phyloP scores from a whole-genome alignment of 2,113 vertebrate species.

The Formicarius rufipectus region DNA sequence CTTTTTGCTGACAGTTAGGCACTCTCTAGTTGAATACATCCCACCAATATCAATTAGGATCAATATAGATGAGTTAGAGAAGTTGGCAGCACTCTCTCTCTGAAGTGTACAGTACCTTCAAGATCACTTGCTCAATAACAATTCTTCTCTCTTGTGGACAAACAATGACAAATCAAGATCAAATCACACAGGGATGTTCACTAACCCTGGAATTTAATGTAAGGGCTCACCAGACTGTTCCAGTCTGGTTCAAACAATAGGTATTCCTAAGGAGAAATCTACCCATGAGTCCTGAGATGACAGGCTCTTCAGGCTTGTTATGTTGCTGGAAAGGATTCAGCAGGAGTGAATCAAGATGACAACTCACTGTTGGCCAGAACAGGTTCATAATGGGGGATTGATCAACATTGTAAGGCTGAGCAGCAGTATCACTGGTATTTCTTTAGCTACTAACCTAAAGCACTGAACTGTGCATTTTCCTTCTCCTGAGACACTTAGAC shows the following conservation, averaged over 20 bases:
- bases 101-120: not conserved
- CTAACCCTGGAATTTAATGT: not conserved
- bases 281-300: not conserved
- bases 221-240: not conserved
- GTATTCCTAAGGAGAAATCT: not conserved
- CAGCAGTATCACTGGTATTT: not conserved
- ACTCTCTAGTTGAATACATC: not conserved
- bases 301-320: not conserved
- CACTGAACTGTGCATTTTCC: not conserved
- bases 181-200: not conserved
- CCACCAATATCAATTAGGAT: not conserved
- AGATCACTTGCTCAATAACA: not conserved
- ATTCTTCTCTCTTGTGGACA: not conserved
- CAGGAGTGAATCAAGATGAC: not conserved
- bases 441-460: not conserved
- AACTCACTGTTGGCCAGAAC: not conserved
- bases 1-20: not conserved
- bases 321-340: not conserved
- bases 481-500: not conserved
- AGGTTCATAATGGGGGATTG: not conserved
- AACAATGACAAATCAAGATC: not conserved
- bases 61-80: not conserved
- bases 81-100: not conserved
- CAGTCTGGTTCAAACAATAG: not conserved
- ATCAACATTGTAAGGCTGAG: not conserved